Base-by-base conservation (phyloP, 2,113 vertebrate species). In the Larimichthys crocea region DNA sequence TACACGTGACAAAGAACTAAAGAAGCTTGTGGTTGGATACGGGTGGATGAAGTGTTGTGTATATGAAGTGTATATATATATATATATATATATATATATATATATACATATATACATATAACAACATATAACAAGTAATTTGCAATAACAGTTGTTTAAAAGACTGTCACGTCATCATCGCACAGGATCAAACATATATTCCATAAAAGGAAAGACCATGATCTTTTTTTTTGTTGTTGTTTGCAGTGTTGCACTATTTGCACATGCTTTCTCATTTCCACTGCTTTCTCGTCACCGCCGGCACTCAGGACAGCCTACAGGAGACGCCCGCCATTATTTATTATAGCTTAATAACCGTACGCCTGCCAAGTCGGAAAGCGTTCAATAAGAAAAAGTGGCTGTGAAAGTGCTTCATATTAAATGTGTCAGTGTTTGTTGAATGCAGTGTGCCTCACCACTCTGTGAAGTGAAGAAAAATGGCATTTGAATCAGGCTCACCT, bases 291-390 rank as follows among this genome's bases (percentile, higher is more conserved):
- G 86, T 89, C 86, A 88, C 71, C 42, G 10, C 14, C 69, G 57
- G 68, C 78, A 83, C 77, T 64, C 62, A 73, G 61, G 72, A 65
- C 60, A 74, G 79, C 68, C 81, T 84, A 62, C 9, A 26, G 83
- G 79, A 89, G 76, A 82, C 26, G 79, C 80, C 64, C 80, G 82
- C 67, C 76, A 74, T 88, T 86, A 91, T 90, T 91, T 91, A 86
- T 88, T 88, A 89, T 83, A 59, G 65, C 80, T 91, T 91, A 89
- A 92, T 92, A 92, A 93, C 86, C 35, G 81, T 77, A 72, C 16
- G 70, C 60, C 83, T 87, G 83, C 86, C 90, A 87, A 90, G 84
- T 81, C 66, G 85, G 76, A 80, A 91, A 88, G 81, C 53, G 73
- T 80, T 92, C 84, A 91, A 89, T 86, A 89, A 86, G 87, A 92